A percentile compares a stretch with the other conserved stretches of the same genome.
Evolutionary conservation across 1,140 invertebrate genomes (phyloP).

Genomic region (Dendrolimus punctatus): DNA sequence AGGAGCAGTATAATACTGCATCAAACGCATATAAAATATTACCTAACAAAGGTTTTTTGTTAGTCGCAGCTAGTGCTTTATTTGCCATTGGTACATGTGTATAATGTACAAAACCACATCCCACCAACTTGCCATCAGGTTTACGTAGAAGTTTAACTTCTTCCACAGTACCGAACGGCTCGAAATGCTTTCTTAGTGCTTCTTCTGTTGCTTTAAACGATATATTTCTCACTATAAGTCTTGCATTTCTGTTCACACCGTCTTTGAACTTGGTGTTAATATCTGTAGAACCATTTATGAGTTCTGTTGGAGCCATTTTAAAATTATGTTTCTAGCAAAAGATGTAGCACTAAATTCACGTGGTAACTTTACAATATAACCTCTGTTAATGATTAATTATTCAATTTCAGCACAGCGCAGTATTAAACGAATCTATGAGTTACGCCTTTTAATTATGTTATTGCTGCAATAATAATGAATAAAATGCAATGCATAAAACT

Average conservation of each 20-base stretch:
- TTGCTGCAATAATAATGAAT: too few relatives aligned
- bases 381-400: not conserved
- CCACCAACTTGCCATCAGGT: constrained; percentile 76
- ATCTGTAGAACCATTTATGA: constrained; percentile 16
- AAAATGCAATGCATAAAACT: too few relatives aligned
- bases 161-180: constrained; percentile 75
- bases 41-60: constrained; percentile 51
- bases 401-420: too few relatives aligned
- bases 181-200: constrained; percentile 73
- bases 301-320: constrained; percentile 16
- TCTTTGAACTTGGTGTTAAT: constrained; percentile 32
- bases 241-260: constrained; percentile 32
- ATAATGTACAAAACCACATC: constrained; percentile 82
- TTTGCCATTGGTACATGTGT: constrained; percentile 74
- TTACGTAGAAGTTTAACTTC: constrained; percentile 78
- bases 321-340: constrained; percentile 1
- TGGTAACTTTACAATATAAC: constrained; percentile 10
- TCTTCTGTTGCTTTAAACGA: constrained; percentile 75
- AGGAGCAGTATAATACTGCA: too few relatives aligned
- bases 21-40: too few relatives aligned
- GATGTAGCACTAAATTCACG: not conserved
- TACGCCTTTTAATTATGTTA: too few relatives aligned
- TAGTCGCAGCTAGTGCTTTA: constrained; percentile 73
- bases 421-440: too few relatives aligned
- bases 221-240: constrained; percentile 56